Evolutionary conservation across 2,797 vertebrate genomes (phyloP), one percentile per base, ranked within the genome.

Genomic region (Yasuhikotakia modesta): DNA sequence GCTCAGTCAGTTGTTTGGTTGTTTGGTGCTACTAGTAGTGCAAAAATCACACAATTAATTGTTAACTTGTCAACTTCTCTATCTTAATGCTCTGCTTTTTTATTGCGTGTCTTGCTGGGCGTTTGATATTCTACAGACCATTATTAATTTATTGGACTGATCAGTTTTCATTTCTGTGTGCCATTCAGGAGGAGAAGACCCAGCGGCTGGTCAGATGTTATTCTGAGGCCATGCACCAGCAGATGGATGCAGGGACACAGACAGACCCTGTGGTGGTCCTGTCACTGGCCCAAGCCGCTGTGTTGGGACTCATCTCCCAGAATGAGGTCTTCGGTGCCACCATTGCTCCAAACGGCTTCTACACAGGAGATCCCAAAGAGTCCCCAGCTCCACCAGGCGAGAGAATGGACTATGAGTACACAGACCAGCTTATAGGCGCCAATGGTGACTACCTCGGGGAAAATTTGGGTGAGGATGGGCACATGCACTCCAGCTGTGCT

Each of bases 291-390:
- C 97, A 99, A 92, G 97, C 97, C 0, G 96, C 96, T 0, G 95
- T 98, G 82, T 90, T 98, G 89, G 97, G 97, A 87, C 91, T 99
- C 85, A 96, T 99, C 85, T 95, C 96, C 0, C 95, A 98, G 71
- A 97, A 97, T 92, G 96, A 97, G 89, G 94, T 96, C 82, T 96
- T 99, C 0, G 96, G 97, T n/a, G 97, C 96, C 86, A 97, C 96
- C 1, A 90, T 96, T 85, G 95, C 94, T 87, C 94, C 96, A 0
- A 89, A 94, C 0, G 95, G 95, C 88, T 95, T 97, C 91, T 97
- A 97, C 89, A 96, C 95, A 0, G 93, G 92, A 2, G 93, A 94
- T 83, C 87, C 92, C 80, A 94, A 93, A 89, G 93, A 92, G 86
- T 91, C 91, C 81, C 91, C 92, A 0, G 91, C 90, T 4, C 88